A percentile compares a stretch with the other conserved stretches of the same genome.
These are phyloP conservation scores for Archocentrus centrarchus DNA, from an alignment of 2,113 vertebrate species.

Conservation along the genomic window DNA sequence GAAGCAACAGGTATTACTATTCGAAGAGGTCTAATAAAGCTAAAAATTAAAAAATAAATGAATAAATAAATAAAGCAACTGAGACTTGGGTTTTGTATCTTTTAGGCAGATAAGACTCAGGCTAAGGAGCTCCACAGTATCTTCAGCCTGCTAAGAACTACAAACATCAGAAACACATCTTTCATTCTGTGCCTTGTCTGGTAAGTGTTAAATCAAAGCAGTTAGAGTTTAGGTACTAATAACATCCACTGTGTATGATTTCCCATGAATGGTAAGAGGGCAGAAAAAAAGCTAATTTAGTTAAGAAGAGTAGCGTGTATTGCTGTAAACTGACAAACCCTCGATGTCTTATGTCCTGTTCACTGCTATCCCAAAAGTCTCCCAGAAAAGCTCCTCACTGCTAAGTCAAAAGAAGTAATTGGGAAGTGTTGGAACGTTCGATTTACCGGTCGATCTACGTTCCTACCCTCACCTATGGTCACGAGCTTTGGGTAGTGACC, in stretches of 20 bases:
- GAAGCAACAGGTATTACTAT: background rate
- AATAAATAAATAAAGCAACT: background rate
- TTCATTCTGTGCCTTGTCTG: conserved; percentile 85
- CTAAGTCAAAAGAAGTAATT: background rate
- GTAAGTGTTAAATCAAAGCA: conserved; percentile 71
- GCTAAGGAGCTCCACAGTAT: conserved; percentile 70
- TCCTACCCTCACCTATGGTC: no score
- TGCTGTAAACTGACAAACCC: background rate
- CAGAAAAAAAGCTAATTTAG: background rate
- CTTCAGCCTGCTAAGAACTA: conserved; percentile 82
- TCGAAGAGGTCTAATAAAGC: no score
- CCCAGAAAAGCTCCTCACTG: background rate
- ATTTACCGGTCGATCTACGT: no score
- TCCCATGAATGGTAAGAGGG: background rate
- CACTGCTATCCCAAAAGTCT: background rate
- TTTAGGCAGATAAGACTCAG: conserved; percentile 29
- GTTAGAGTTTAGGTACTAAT: background rate
- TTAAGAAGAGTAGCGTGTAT: background rate
- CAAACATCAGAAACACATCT: conserved; percentile 80
- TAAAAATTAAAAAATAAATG: no score
- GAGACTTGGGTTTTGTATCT: background rate
- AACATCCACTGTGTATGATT: background rate
- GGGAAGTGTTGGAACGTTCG: background rate
- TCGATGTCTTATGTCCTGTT: background rate
- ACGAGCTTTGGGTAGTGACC: no score